phyloP scores from a whole-genome alignment of 30 jellyfish, hydroid and myxozoan species.

The Nemopilema nomurai region DNA sequence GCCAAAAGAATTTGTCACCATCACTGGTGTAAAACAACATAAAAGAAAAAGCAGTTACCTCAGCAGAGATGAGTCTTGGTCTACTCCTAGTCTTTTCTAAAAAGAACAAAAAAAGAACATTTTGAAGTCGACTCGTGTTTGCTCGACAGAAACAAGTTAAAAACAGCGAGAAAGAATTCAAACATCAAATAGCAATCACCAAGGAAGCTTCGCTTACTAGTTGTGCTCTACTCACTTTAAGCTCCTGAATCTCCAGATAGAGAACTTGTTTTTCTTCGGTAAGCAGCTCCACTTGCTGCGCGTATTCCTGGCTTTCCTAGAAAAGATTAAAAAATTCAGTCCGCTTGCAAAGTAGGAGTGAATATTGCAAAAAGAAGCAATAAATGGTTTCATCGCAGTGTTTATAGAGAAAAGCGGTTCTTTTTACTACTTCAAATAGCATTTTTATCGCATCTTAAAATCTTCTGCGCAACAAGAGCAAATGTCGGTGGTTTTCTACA shows the following conservation, averaged over 20 bases:
- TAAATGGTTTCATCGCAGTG: too few species aligned
- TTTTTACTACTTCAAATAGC: too few species aligned
- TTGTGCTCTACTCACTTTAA: constrained; percentile 31
- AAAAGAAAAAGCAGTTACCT: background rate
- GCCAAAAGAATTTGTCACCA: background rate
- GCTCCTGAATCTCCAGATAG: constrained; percentile 31
- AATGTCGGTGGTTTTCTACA: background rate
- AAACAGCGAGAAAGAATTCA: background rate
- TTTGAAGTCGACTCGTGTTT: background rate
- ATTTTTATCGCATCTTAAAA: too few species aligned
- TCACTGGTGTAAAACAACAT: background rate
- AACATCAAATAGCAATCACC: background rate
- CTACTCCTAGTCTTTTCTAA: background rate
- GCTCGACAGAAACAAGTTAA: background rate
- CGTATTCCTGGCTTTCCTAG: constrained; percentile 47
- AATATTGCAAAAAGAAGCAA: too few species aligned
- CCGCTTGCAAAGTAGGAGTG: too few species aligned
- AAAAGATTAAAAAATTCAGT: background rate
- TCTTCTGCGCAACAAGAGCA: background rate
- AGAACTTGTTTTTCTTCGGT: constrained; percentile 58
- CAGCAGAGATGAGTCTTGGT: background rate
- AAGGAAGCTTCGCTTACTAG: constrained; percentile 6
- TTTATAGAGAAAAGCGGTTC: too few species aligned
- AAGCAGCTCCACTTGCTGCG: constrained; percentile 45
- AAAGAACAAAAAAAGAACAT: background rate